phyloP scores from a whole-genome alignment of 2,888 invertebrate genomes.

The Eupithecia centaureata region DNA sequence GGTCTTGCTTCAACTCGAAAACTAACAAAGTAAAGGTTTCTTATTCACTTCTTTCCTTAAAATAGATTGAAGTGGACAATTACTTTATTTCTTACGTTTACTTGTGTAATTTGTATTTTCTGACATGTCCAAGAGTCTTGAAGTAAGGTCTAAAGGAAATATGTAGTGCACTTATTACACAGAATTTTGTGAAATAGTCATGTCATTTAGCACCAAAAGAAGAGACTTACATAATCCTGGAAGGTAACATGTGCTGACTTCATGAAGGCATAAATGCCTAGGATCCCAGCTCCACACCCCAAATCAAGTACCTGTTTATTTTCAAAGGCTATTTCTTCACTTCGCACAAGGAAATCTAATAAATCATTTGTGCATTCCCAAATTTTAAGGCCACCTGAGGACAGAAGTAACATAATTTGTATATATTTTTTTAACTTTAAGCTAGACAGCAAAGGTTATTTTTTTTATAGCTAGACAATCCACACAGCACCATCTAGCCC shows the following conservation, averaged over 20 bases:
- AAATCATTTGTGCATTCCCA: conserved; percentile 98
- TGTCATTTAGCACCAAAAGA: neutral
- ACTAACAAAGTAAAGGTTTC: no score
- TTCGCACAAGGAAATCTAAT: conserved; percentile 84
- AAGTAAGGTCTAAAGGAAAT: no score
- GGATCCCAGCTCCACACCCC: conserved; percentile 95
- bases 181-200: no score
- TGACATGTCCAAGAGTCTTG: no score
- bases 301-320: conserved; percentile 90
- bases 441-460: neutral
- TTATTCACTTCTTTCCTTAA: no score
- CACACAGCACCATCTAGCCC: no score
- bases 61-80: no score
- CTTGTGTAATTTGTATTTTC: no score
- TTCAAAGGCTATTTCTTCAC: conserved; percentile 62
- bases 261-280: conserved; percentile 91
- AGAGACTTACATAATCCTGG: conserved; percentile 94
- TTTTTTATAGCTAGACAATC: no score
- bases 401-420: neutral
- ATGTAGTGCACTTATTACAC: no score
- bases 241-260: conserved; percentile 90
- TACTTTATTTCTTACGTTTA: no score
- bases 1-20: no score
- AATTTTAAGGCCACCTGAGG: conserved; percentile 94
- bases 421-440: neutral